Evolutionary conservation across 1,140 invertebrate genomes (phyloP), one percentile per base, ranked within the genome.

Genomic region (Drosophila teissieri): DNA sequence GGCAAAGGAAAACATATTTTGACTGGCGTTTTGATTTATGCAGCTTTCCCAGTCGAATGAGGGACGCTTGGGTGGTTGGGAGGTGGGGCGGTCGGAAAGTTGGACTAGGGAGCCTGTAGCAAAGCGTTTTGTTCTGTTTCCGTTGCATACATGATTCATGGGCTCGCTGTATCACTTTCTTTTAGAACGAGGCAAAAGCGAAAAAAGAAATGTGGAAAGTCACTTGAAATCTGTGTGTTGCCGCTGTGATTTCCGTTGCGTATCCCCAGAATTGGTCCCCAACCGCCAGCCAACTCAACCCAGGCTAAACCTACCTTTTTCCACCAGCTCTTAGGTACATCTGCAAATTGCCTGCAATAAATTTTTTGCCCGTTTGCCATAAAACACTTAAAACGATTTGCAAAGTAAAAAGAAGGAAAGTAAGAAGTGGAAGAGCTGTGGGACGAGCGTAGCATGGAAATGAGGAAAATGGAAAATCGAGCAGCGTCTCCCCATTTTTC

Each of bases 331-430:
- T 57, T 61, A 56, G 65, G 67, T 73, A 84, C 73, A 80, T 78
- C 80, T 88, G 84, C 77, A 88, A 88, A 88, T 89, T 88, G 84
- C 63, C 80, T 84, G 84, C 77, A 88, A 88, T 88, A 88, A 88
- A 88, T 88, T 88, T 68, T 61, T 89, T 84, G 64, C 72, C 79
- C 52, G 73, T 80, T 88, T 84, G 61, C 73, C 80, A 89, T 88
- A 88, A 88, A 88, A 88, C 85, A 88, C 84, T 88, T 89, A 83
- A 89, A 88, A 89, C 79, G 84, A 79, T 83, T 89, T 88, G 80
- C 34, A 63, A 69, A 54, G 44, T 62, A 49, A 62, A 51, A 63
- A 46, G 63, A 45, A 34, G 17, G 17, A 58, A 48, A 19, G 31
- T 42, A 27, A 27, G 31, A 46, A 27, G 42, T 39, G 31, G 39